phyloP scores from a whole-genome alignment of 2,888 invertebrate genomes.

The Leptopilina myrica region DNA sequence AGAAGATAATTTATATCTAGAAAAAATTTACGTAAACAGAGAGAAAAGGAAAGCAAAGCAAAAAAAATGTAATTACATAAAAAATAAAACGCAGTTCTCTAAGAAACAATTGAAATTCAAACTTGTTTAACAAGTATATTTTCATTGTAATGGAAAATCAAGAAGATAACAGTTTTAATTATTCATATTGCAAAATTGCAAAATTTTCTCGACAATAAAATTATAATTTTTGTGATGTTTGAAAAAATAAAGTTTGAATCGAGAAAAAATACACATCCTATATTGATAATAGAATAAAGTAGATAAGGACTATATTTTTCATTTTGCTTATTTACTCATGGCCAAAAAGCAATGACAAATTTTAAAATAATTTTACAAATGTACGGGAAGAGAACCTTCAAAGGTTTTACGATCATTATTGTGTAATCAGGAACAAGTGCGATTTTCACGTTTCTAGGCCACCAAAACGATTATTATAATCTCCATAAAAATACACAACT shows the following conservation, averaged over 20 bases:
- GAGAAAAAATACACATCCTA: not conserved
- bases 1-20: not conserved
- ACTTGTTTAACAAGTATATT: too few relatives aligned
- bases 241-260: not conserved
- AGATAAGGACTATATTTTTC: not conserved
- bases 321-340: not conserved
- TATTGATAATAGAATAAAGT: not conserved
- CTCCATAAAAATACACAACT: conserved; percentile 7
- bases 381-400: not conserved
- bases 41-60: not conserved
- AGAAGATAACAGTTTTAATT: too few relatives aligned
- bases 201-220: not conserved
- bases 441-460: conserved; percentile 39
- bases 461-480: conserved; percentile 19
- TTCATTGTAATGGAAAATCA: too few relatives aligned
- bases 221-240: not conserved
- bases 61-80: too few relatives aligned
- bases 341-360: not conserved
- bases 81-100: too few relatives aligned
- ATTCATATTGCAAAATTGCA: too few relatives aligned
- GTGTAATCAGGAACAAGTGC: conserved; percentile 20
- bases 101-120: too few relatives aligned
- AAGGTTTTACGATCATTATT: conserved; percentile 26
- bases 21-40: not conserved
- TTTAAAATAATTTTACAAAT: not conserved